Evolutionary conservation across 2,797 vertebrate genomes (phyloP).

Genomic region (Muraenolepis orangiensis): DNA sequence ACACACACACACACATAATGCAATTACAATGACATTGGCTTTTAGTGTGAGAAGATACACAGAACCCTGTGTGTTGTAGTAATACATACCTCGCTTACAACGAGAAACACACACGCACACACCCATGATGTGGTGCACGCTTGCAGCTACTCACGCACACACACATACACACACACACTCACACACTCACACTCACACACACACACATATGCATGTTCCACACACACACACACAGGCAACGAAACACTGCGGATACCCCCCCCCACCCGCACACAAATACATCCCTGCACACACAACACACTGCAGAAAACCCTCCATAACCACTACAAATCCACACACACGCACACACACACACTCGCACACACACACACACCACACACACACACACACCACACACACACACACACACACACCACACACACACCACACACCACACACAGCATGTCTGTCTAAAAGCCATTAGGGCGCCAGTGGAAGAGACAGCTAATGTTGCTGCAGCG

Average conservation of each 20-base stretch:
- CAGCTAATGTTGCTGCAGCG: constrained; percentile 10
- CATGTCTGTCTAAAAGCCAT: constrained; percentile 20
- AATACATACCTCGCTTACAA: constrained; percentile 13
- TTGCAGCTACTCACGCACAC: no score
- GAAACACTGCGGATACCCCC: no score
- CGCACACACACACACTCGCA: constrained; percentile 37
- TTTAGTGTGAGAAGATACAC: no score
- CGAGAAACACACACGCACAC: constrained; percentile 6
- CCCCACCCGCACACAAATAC: no score
- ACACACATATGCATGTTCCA: background rate
- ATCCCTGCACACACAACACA: background rate
- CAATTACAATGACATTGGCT: constrained; percentile 31
- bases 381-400: constrained; percentile 1
- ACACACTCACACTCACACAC: background rate
- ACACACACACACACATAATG: constrained; percentile 10
- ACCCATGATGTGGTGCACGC: no score
- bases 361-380: constrained; percentile 26
- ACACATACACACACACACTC: background rate
- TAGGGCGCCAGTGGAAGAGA: constrained; percentile 5
- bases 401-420: constrained; percentile 15
- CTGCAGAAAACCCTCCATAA: no score
- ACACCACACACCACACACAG: constrained; percentile 16
- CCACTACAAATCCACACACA: background rate
- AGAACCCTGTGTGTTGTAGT: constrained; percentile 2
- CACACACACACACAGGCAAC: no score